Conservation (phyloP, 2,113 vertebrate species). For the Lethenteron reissneri region DNA sequence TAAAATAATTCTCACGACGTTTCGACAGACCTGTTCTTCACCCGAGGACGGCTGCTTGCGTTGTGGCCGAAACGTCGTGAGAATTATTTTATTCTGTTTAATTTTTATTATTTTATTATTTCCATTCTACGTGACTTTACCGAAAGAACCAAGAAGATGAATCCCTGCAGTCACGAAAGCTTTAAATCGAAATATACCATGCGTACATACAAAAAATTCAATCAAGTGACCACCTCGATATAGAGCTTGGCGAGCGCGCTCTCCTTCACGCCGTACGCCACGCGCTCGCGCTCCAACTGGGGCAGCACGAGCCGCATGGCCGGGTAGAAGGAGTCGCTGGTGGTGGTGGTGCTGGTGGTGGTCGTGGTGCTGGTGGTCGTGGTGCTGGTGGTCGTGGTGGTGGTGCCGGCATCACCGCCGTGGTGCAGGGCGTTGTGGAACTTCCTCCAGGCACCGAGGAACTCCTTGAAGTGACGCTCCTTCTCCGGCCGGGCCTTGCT, state of each 20-base stretch:
- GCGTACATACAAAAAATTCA: too few relatives aligned
- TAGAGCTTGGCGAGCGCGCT: constrained; percentile 84
- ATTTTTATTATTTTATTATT: too few relatives aligned
- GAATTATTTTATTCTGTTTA: too few relatives aligned
- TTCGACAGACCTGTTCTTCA: too few relatives aligned
- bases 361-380: background rate
- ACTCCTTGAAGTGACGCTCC: constrained; percentile 40
- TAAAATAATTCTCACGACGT: too few relatives aligned
- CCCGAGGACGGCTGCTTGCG: too few relatives aligned
- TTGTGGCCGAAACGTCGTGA: too few relatives aligned
- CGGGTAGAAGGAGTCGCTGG: constrained; percentile 78
- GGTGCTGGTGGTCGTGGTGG: background rate
- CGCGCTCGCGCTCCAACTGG: constrained; percentile 57
- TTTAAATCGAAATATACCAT: too few relatives aligned
- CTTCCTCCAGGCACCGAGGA: constrained; percentile 65
- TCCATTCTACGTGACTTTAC: too few relatives aligned
- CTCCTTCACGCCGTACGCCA: constrained; percentile 95
- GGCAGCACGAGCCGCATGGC: constrained; percentile 84
- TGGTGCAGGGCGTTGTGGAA: constrained; percentile 69
- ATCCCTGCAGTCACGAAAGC: too few relatives aligned
- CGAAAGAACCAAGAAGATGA: too few relatives aligned
- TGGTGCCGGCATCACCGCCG: constrained; percentile 21
- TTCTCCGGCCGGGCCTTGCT: constrained; percentile 53
- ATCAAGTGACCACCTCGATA: constrained; percentile 25
- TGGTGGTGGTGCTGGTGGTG: too few relatives aligned